Conservation (phyloP, 2,113 vertebrate genomes). For the Litocranius walleri region DNA sequence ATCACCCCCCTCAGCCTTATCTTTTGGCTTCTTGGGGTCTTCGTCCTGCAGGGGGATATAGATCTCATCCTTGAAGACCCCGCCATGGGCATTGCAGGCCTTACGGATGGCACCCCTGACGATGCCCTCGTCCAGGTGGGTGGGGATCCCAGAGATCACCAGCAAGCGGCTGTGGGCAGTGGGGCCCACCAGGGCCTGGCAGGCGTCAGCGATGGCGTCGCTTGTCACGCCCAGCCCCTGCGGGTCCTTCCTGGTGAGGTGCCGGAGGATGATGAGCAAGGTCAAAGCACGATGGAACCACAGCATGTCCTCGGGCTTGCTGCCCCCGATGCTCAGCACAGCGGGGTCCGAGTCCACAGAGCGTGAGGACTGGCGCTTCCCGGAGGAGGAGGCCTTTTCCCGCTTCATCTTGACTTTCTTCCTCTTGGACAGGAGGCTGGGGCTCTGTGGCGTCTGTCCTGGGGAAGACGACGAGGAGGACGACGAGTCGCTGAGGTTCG, state of each 20-base stretch:
- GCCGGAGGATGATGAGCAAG: conserved; percentile 94
- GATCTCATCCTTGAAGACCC: conserved; percentile 96
- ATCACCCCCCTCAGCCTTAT: conserved; percentile 84
- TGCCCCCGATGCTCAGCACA: conserved; percentile 90
- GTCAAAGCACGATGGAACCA: conserved; percentile 98
- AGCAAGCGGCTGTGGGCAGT: conserved; percentile 94
- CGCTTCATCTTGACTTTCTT: conserved; percentile 99
- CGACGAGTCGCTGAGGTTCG: conserved; percentile 95
- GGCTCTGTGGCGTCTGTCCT: conserved; percentile 96
- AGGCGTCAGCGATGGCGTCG: conserved; percentile 93
- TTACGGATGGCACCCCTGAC: conserved; percentile 94
- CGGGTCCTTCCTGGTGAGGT: conserved; percentile 93
- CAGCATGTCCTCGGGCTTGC: conserved; percentile 97
- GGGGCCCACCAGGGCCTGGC: conserved; percentile 93
- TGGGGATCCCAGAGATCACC: conserved; percentile 96
- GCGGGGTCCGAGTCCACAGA: conserved; percentile 84
- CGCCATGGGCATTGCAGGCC: conserved; percentile 95
- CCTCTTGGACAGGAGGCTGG: conserved; percentile 95
- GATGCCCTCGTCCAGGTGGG: conserved; percentile 91
- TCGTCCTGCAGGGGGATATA: conserved; percentile 95
- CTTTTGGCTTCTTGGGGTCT: conserved; percentile 88
- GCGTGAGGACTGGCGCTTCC: conserved; percentile 85
- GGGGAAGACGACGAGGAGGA: conserved; percentile 96
- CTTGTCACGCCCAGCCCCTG: conserved; percentile 94
- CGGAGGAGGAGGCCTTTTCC: conserved; percentile 88